Percentiles rank a stretch among this genome's conserved stretches.
These are phyloP conservation scores for Hypomecis punctinalis DNA, from an alignment of 2,888 invertebrate species.

Conservation along the genomic window DNA sequence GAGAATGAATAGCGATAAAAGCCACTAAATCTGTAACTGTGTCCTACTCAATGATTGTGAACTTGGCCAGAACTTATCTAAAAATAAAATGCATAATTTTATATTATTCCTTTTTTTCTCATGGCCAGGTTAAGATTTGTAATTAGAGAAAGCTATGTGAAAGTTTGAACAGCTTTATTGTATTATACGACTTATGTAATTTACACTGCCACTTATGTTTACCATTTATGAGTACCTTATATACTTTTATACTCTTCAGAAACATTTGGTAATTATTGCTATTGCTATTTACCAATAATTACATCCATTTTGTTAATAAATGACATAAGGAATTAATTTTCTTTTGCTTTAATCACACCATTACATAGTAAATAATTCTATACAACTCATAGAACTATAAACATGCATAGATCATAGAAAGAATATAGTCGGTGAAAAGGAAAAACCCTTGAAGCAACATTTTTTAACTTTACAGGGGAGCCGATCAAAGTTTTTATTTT, in stretches of 20 bases:
- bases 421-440: too few relatives aligned
- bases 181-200: conserved; percentile 60
- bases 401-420: too few relatives aligned
- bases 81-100: background rate
- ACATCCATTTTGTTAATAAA: conserved; percentile 54
- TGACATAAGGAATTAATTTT: conserved; percentile 43
- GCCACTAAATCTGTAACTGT: conserved; percentile 3
- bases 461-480: too few relatives aligned
- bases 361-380: too few relatives aligned
- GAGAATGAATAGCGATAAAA: background rate
- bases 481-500: too few relatives aligned
- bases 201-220: conserved; percentile 80
- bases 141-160: conserved; percentile 28
- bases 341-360: conserved; percentile 27
- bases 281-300: conserved; percentile 49
- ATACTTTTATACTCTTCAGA: conserved; percentile 49
- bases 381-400: too few relatives aligned
- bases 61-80: conserved; percentile 8
- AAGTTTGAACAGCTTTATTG: conserved; percentile 59
- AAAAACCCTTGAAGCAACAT: too few relatives aligned
- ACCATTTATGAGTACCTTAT: conserved; percentile 61
- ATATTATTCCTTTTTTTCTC: conserved; percentile 3
- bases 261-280: conserved; percentile 41
- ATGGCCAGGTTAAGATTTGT: conserved; percentile 14
- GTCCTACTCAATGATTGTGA: conserved; percentile 15